Base-by-base conservation (phyloP, 2,113 vertebrate genomes). In the Paraplagusia blochii region DNA sequence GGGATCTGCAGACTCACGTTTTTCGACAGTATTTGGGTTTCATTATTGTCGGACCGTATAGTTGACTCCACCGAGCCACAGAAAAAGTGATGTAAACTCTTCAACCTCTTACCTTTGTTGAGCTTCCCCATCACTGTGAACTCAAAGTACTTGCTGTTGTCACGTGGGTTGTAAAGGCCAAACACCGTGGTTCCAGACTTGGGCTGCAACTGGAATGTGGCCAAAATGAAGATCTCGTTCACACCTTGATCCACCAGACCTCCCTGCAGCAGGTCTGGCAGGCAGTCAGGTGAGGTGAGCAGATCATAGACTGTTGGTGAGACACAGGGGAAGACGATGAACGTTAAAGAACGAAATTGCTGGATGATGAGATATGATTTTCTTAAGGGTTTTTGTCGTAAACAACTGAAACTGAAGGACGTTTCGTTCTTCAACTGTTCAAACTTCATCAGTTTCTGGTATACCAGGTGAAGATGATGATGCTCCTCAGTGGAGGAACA, bases 141-240 rank as follows among this genome's bases (percentile, higher is more conserved):
- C 80, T 99, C 97, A 86, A 99, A 95, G 86, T 96, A 94, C 64
- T 95, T 98, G 88, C 87, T 96, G 87, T 92, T 94, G 85, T 97
- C 94, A 60, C 76, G 71, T 4, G 94, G 90, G 2, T 94, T 95
- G 82, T 95, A 94, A 29, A 99, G 86, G 50, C 92, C 88, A 19
- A 98, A 97, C 71, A 99, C 44, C 2, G 91, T 91, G 74, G 90
- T 90, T 48, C 94, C 93, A 33, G 91, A 92, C 83, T 93, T 95
- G 0, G 93, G 90, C 72, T 95, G 97, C 62, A 99, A 74, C 81
- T 91, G 94, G 85, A 99, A 95, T 14, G 94, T 86, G 60, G 93
- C 77, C 2, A 98, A 89, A 64, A 98, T 85, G 49, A 94, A 97
- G 8, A 94, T 82, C 36, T 98, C 96, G 2, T 90, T 92, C 73